Percentiles rank a stretch among this genome's conserved stretches.
phyloP scores from a whole-genome alignment of 2,888 invertebrate genomes.

The Dastarcus helophoroides region DNA sequence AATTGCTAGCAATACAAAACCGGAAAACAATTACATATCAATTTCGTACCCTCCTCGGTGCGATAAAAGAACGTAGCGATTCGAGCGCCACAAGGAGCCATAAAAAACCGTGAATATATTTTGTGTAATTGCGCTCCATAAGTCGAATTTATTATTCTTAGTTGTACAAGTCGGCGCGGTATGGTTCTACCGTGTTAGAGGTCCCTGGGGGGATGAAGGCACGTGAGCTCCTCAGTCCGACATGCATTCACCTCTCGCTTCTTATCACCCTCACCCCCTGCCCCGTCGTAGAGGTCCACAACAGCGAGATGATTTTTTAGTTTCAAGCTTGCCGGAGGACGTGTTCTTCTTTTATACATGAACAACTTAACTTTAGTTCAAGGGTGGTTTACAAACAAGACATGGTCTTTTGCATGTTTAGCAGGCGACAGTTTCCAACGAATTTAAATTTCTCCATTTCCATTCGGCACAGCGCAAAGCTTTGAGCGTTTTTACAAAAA shows the following conservation, averaged over 20 bases:
- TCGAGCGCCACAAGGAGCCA: slow-evolving; percentile 39
- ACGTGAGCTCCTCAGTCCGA: background rate
- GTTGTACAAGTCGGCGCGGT: slow-evolving; percentile 28
- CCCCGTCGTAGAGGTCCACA: too few species aligned
- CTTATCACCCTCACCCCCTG: too few species aligned
- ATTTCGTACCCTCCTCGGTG: slow-evolving; percentile 34
- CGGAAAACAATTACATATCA: slow-evolving; percentile 39
- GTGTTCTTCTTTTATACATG: too few species aligned
- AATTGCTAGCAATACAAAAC: slow-evolving; percentile 25
- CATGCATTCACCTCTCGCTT: background rate
- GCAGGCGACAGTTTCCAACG: too few species aligned
- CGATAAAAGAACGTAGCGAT: slow-evolving; percentile 39
- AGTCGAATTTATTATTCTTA: slow-evolving; percentile 40
- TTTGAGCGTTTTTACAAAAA: too few species aligned
- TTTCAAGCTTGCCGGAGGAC: too few species aligned
- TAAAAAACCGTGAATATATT: slow-evolving; percentile 42
- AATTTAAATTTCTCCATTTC: too few species aligned
- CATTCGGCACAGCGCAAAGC: too few species aligned
- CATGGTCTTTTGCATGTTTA: too few species aligned
- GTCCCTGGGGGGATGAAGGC: slow-evolving; percentile 27
- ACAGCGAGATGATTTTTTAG: too few species aligned
- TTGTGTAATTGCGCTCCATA: slow-evolving; percentile 40
- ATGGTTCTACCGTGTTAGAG: slow-evolving; percentile 37
- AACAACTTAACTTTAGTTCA: too few species aligned
- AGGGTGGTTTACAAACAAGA: too few species aligned